Evolutionary conservation across 2,113 vertebrate species (phyloP).

Genomic region (Sprattus sprattus): DNA sequence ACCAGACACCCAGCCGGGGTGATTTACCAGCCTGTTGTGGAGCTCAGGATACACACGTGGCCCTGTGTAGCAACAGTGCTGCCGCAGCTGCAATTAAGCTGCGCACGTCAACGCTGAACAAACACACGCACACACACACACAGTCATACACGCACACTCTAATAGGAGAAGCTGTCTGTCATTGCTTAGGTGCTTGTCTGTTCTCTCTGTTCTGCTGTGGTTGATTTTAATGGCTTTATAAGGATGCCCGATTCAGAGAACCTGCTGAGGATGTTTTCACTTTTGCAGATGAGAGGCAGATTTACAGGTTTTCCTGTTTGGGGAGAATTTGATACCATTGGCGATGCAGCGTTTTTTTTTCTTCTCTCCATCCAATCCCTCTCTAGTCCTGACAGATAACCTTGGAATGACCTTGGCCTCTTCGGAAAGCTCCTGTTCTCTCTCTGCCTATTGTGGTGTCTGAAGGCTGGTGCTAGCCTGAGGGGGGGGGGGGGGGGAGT

Average conservation of each 20-base stretch:
- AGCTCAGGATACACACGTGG: slow-evolving; percentile 13
- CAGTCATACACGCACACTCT: background rate
- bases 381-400: background rate
- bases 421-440: background rate
- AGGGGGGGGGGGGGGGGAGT: background rate
- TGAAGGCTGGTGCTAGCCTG: background rate
- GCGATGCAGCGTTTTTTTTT: background rate
- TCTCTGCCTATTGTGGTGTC: background rate
- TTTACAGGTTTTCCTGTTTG: background rate
- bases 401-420: background rate
- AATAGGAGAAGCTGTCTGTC: background rate
- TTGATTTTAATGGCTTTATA: background rate
- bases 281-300: background rate
- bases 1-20: slow-evolving; percentile 27
- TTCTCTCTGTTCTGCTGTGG: background rate
- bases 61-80: no score
- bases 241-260: background rate
- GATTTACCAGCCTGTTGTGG: slow-evolving; percentile 28
- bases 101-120: background rate
- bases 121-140: background rate
- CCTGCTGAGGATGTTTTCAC: background rate
- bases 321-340: background rate
- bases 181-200: background rate
- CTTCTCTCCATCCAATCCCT: background rate
- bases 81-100: background rate